Percentiles rank a stretch among this genome's conserved stretches.
These are phyloP conservation scores for Trypoxylus dichotomus DNA, from an alignment of 1,140 invertebrate genomes.

Conservation along the genomic window DNA sequence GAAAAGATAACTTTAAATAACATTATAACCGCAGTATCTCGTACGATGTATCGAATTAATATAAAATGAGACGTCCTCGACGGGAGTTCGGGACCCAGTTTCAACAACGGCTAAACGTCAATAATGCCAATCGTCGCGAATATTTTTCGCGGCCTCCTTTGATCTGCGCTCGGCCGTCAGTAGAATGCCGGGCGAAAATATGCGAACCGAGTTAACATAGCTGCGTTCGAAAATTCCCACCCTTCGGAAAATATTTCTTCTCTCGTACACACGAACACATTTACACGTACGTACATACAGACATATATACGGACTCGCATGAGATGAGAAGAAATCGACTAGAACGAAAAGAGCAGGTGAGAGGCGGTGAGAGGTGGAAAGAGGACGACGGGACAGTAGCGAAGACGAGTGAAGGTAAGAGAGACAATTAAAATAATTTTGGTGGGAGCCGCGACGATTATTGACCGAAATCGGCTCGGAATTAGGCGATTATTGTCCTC, in stretches of 20 bases:
- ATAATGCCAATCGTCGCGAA: constrained; percentile 19
- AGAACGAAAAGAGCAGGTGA: neutral
- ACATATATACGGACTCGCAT: neutral
- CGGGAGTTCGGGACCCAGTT: neutral
- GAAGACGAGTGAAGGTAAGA: neutral
- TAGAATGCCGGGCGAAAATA: constrained; percentile 19
- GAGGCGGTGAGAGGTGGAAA: neutral
- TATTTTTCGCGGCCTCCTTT: constrained; percentile 19
- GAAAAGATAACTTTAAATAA: too few relatives aligned
- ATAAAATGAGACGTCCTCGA: neutral
- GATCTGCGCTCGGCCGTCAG: neutral
- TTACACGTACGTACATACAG: neutral
- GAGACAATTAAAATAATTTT: constrained; percentile 25
- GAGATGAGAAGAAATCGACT: neutral
- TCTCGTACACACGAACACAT: neutral
- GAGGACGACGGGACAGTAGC: neutral
- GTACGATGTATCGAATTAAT: neutral
- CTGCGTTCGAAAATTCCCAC: constrained; percentile 20
- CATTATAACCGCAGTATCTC: too few relatives aligned
- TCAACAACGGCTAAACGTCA: constrained; percentile 13
- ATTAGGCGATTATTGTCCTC: constrained; percentile 14
- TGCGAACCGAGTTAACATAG: constrained; percentile 21
- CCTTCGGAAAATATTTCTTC: constrained; percentile 25
- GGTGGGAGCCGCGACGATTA: constrained; percentile 20
- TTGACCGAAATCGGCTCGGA: constrained; percentile 22